Evolutionary conservation across 1,140 invertebrate genomes (phyloP), one percentile per base, ranked within the genome.

Genomic region (Nymphalis io): DNA sequence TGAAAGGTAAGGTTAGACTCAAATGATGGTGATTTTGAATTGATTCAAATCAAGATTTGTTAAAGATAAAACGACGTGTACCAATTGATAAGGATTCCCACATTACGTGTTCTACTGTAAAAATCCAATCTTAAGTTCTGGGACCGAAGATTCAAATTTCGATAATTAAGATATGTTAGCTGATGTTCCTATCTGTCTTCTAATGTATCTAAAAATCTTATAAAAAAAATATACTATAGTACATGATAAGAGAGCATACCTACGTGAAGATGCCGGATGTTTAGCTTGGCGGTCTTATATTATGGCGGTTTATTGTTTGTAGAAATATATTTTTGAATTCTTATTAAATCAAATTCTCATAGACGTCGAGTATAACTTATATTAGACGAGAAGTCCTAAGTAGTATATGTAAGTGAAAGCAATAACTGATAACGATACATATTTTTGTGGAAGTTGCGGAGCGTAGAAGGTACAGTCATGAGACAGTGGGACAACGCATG

Each of bases 341-440:
- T 33, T 33, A 33, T 33, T 33, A 33, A 33, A 33, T 33, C 27
- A 33, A 8, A 33, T 33, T 33, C 10, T 33, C 27, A 33, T 33
- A 33, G 27, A 33, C 27, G 27, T 33, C 27, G 27, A 5, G 27
- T 1, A 33, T 6, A 33, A 6, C 27, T 33, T 33, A 33, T 0
- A 3, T 33, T 3, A 33, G 27, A 33, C 2, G 10, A 8, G 27
- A 33, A 8, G 27, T 33, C 10, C 4, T n/a, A n/a, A n/a, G 3
- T 33, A 8, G 5, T 8, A 33, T 4, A 33, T 21, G 23, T 27
- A 13, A 33, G 55, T n/a, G 27, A 42, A 46, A 68, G 11, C 58
- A 57, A 69, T 55, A 55, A 33, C 73, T 81, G 85, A 89, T 90
- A 88, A 88, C 82, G 83, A 89, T 85, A 83, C 80, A 82, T 88